Base-by-base conservation (phyloP, 2,113 vertebrate genomes). In the Chaetops frenatus region DNA sequence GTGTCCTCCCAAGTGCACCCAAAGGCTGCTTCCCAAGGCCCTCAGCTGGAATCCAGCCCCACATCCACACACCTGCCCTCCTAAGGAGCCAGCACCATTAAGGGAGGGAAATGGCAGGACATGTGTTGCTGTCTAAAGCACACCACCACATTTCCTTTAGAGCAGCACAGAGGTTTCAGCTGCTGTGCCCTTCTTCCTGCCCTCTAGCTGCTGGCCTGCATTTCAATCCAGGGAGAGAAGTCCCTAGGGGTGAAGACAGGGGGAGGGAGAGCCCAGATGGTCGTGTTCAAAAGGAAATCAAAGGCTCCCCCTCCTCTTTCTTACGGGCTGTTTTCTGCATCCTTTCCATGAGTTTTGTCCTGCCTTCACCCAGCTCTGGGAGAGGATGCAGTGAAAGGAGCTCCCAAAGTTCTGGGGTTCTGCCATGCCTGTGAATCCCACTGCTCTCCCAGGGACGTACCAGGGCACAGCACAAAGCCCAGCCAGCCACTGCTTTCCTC, bases 101-200 rank as follows among this genome's bases (percentile, higher is more conserved):
- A 19, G 5, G 2, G 7, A 71, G 29, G 25, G 51, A 74, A 61
- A 66, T 33, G 10, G 15, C 14, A 31, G 7, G 15, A 17, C 0
- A 4, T n/a, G n/a, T n/a, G 42, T 24, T 2, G 0, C 36, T 88
- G 22, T 17, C 54, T 62, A 2, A 64, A 60, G 17, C 12, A 2
- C 3, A 3, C 20, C 23, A 47, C 24, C 2, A 3, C 1, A 1
- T 27, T 73, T 86, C 25, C 40, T 71, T 64, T 51, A 0, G 0
- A 86, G 45, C 7, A 6, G 64, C 64, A 53, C 3, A 4, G 61
- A 78, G 28, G 14, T 80, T 88, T 78, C 58, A 56, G 47, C 66
- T 78, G 31, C 58, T 45, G 24, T 44, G 58, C 42, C 28, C 24
- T 2, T 5, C 20, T 65, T 92, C 71, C 57, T 90, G 58, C 44